Base-by-base conservation (phyloP, 2,797 vertebrate genomes). In the Loris lydekkerianus region DNA sequence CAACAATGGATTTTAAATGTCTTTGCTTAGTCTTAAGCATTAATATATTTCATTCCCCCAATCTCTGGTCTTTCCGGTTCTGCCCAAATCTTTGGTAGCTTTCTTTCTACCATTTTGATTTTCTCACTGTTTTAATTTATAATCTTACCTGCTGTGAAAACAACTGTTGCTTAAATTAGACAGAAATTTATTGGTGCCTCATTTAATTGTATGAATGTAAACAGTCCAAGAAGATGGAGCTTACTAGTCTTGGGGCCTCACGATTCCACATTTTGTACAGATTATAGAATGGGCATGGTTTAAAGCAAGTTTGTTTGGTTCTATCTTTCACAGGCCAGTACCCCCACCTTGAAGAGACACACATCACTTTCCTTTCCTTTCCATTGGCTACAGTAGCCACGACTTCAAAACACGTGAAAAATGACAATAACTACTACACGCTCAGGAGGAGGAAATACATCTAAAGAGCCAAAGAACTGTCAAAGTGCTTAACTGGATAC, bases 111-210 rank as follows among this genome's bases (percentile, higher is more conserved):
- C 34, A 61, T 56, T 29, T 92, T n/a, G 17, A 20, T 78, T 78
- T 94, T 96, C 46, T 94, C 23, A 69, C 37, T 69, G 9, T n/a
- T 23, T 63, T 88, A 65, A 29, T 83, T 40, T 91, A 73, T 3
- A 69, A 61, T 80, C 43, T 49, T 72, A 53, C 7, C 21, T 40
- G 3, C 25, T 67, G 18, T 40, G 21, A 84, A 81, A 90, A 81
- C 6, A 83, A 58, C 4, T 70, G 27, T 84, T 65, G 53, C 43
- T 96, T 83, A 73, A 87, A 84, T 77, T 85, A 72, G 5, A 56
- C 37, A 86, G 76, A 92, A 80, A 78, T 14, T 13, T 60, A 87
- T 23, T 40, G 40, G 34, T 60, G 21, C 67, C 20, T 88, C 23
- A 89, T 65, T 72, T 94, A 88, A 90, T 5, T 81, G 31, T 23